Base-by-base conservation (phyloP, 23 tunicate genomes). In the Corella eumyota region DNA sequence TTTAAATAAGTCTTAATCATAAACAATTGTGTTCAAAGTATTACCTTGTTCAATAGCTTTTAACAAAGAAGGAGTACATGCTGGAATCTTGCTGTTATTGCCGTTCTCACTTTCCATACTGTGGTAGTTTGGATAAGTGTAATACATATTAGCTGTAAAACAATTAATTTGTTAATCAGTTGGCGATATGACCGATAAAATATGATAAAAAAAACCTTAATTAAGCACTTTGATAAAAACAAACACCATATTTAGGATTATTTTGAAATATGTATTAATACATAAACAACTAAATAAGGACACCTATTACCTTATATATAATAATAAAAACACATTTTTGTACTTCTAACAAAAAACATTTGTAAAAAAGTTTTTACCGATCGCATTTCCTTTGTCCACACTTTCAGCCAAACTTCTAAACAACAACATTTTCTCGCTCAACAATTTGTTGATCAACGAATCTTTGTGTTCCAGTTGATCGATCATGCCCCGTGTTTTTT, bases 31-130 rank as follows among this genome's bases (percentile, higher is more conserved):
- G 13, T 40, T 11, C 15, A 9, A 40, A 40, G 15, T 29, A 66
- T 56, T 35, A 63, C 80, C 82, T 75, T 84, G 94, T 30, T 69
- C 94, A 13, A 84, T 57, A 4, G 94, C 94, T 69, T 75, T 84
- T 3, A 48, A 69, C 1, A 84, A 78, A 23, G 60, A 45, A 13
- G 94, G 83, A n/a, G 73, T 55, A 23, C 83, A 73, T 23, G 68
- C 45, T 0, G 94, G 94, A 9, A 75, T 25, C 13, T 40, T 49
- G 13, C 35, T 45, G 32, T 52, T 60, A 17, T 32, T 25, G 38
- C 48, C 17, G 4, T 35, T 22, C 6, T 67, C 74, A 21, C 74
- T 71, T 23, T 45, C 58, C 17, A 38, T 31, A 3, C 53, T 32
- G 3, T 47, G 35, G 50, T 47, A 62, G 26, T 52, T 65, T 4